Conservation (phyloP, 1,140 invertebrate species). For the Solenopsis invicta region DNA sequence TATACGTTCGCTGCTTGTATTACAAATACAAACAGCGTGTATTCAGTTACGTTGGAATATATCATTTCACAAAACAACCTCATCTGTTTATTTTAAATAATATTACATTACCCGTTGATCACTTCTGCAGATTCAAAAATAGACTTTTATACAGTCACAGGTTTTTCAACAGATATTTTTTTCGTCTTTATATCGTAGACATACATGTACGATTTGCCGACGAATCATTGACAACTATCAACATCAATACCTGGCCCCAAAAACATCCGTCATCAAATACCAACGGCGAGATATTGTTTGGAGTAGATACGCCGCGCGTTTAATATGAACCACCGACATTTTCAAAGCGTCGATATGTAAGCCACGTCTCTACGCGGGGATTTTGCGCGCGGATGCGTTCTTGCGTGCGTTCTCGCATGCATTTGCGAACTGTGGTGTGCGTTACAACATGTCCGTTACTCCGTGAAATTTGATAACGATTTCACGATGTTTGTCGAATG, state of each 20-base stretch:
- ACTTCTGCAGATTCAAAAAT: not conserved
- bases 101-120: not conserved
- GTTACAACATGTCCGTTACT: constrained; percentile 1
- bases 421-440: not conserved
- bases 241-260: not conserved
- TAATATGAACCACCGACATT: not conserved
- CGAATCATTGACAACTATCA: not conserved
- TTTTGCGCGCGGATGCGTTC: constrained; percentile 2
- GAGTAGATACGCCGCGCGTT: not conserved
- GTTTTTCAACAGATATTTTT: not conserved
- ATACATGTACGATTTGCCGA: not conserved
- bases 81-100: constrained; percentile 8
- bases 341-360: not conserved
- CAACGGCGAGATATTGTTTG: not conserved
- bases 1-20: not conserved
- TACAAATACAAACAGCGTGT: not conserved
- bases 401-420: not conserved
- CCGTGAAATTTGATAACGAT: constrained; percentile 48
- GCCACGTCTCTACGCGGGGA: not conserved
- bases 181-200: not conserved
- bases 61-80: constrained; percentile 1
- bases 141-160: not conserved
- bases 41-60: not conserved
- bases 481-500: constrained; percentile 29
- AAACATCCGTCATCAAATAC: constrained; percentile 22